phyloP scores from a whole-genome alignment of 2,888 invertebrate species.

The Leucozona laternaria region DNA sequence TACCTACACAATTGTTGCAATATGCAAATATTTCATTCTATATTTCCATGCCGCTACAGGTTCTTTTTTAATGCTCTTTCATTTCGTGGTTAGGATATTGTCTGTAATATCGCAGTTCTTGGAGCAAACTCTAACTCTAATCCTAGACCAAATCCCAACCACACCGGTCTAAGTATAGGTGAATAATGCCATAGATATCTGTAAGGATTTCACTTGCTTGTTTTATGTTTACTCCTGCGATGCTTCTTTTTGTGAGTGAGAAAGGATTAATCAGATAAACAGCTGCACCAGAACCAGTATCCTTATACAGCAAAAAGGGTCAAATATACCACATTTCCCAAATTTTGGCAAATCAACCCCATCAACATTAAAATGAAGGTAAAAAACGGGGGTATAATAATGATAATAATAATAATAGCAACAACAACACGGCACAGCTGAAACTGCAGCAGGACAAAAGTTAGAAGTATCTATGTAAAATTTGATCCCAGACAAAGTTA shows the following conservation, averaged over 20 bases:
- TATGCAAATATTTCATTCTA: too few species aligned
- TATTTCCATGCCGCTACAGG: too few species aligned
- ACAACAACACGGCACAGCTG: background rate
- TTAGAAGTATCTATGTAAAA: background rate
- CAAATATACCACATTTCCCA: background rate
- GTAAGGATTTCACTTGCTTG: background rate
- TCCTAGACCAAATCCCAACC: too few species aligned
- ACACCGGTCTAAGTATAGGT: too few species aligned
- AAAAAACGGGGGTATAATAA: background rate
- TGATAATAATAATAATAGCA: background rate
- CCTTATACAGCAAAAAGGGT: background rate
- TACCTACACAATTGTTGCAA: too few species aligned
- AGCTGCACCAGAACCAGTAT: background rate
- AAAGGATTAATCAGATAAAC: constrained; percentile 8
- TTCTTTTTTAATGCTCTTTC: too few species aligned
- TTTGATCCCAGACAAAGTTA: constrained; percentile 10
- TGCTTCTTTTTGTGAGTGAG: background rate
- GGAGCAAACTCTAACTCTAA: too few species aligned
- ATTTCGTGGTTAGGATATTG: too few species aligned
- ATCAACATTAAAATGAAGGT: constrained; percentile 4
- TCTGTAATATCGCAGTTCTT: too few species aligned
- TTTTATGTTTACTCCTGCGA: background rate
- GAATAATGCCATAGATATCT: too few species aligned
- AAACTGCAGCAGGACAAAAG: constrained; percentile 5
- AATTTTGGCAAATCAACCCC: constrained; percentile 5